Conservation (phyloP, 2,797 vertebrate genomes). For the Parambassis ranga region DNA sequence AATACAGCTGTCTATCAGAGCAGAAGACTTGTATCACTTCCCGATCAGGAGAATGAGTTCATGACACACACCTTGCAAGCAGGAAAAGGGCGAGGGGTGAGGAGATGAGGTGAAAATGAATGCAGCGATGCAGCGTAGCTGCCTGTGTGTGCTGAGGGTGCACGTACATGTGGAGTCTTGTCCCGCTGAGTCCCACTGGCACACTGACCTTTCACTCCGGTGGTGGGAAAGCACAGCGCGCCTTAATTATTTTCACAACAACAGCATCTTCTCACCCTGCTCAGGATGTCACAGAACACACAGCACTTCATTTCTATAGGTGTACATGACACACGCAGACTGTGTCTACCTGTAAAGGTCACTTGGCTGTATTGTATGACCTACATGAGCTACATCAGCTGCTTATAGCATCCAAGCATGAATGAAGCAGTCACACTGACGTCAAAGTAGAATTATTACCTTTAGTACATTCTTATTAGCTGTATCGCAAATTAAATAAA, state of each 20-base stretch:
- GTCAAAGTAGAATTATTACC: too few species aligned
- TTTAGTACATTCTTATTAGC: too few species aligned
- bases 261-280: not conserved
- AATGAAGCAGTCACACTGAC: not conserved
- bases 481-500: too few species aligned
- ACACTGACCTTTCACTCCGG: conserved; percentile 62
- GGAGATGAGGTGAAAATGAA: conserved; percentile 21
- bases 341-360: conserved; percentile 29
- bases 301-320: not conserved
- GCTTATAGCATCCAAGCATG: not conserved
- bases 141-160: not conserved
- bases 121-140: not conserved
- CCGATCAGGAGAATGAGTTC: not conserved
- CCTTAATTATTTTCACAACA: conserved; percentile 59
- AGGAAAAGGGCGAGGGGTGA: conserved; percentile 22
- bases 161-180: not conserved
- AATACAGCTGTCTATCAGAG: not conserved
- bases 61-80: not conserved
- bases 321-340: not conserved
- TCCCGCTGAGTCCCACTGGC: conserved; percentile 48
- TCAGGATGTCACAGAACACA: conserved; percentile 1
- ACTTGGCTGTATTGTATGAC: conserved; percentile 12
- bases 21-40: not conserved
- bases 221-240: conserved; percentile 4
- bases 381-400: not conserved